Base-by-base conservation (phyloP, 2,797 vertebrate genomes). In the Galagoides demidoff region DNA sequence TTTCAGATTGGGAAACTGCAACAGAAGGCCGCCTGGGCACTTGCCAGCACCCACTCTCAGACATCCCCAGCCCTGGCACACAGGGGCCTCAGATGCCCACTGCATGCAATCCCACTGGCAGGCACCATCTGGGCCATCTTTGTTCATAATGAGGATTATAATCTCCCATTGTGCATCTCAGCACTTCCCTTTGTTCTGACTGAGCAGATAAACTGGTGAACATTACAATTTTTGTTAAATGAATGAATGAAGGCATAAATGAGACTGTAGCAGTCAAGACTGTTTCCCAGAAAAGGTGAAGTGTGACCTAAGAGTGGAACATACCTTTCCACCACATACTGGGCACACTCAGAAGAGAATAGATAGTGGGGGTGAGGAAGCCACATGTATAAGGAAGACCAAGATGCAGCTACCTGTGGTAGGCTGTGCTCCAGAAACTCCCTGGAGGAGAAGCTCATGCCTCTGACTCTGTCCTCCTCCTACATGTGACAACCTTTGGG, bases 1-100 rank as follows among this genome's bases (percentile, higher is more conserved):
- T 86, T 86, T 14, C 76, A 31, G 68, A 49, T 6, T 61, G 34
- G 68, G 39, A 86, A 70, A 57, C 11, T 12, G 31, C 4, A 1
- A 52, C 13, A 45, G 66, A 57, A 63, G 43, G 0, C 25, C 12
- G 43, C n/a, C 57, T 1, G 6, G 22, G 34, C 0, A 0, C 59
- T 43, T 61, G 39, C 55, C 71, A 37, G 52, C 16, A 78, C 27
- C 14, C 39, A 20, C 20, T 11, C n/a, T 25, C 0, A 23, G 61
- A 19, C n/a, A 25, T 2, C 17, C 23, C 45, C 8, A 6, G 19
- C 1, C 5, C 43, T 49, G 57, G 22, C 3, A 57, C 25, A 3
- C 39, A 0, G 4, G 88, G 17, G 43, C 39, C 61, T 39, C 45
- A 16, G 14, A 63, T 64, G 11, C 1, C 34, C n/a, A 17, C n/a